phyloP scores from a whole-genome alignment of 1,140 invertebrate species.

The Euglossa dilemma region DNA sequence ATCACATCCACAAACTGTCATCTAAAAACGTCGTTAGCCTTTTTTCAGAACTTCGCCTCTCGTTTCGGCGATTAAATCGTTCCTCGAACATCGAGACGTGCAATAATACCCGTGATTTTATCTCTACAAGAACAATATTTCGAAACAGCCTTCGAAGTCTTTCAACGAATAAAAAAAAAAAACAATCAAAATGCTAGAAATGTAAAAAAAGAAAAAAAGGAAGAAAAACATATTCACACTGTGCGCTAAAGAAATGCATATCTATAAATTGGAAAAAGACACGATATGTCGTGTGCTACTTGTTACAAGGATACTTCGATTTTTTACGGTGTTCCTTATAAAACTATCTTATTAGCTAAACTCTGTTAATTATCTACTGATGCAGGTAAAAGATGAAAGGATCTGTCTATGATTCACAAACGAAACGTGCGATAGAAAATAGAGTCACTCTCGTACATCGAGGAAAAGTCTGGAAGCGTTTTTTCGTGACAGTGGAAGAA shows the following conservation, averaged over 20 bases:
- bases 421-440: neutral
- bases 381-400: neutral
- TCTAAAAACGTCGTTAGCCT: constrained; percentile 79
- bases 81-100: constrained; percentile 1
- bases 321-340: neutral
- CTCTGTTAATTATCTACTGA: no score
- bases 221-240: neutral
- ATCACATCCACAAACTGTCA: constrained; percentile 81
- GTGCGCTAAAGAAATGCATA: neutral
- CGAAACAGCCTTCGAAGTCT: neutral
- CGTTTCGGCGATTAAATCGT: constrained; percentile 24
- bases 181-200: no score
- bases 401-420: neutral
- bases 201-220: neutral
- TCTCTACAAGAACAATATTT: neutral
- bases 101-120: neutral
- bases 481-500: neutral
- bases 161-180: neutral
- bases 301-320: neutral
- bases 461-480: neutral
- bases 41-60: constrained; percentile 61
- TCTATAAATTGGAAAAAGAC: no score
- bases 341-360: neutral
- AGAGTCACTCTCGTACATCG: neutral
- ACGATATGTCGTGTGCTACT: no score